phyloP scores from a whole-genome alignment of 2,888 invertebrate species.

The Salticus scenicus region DNA sequence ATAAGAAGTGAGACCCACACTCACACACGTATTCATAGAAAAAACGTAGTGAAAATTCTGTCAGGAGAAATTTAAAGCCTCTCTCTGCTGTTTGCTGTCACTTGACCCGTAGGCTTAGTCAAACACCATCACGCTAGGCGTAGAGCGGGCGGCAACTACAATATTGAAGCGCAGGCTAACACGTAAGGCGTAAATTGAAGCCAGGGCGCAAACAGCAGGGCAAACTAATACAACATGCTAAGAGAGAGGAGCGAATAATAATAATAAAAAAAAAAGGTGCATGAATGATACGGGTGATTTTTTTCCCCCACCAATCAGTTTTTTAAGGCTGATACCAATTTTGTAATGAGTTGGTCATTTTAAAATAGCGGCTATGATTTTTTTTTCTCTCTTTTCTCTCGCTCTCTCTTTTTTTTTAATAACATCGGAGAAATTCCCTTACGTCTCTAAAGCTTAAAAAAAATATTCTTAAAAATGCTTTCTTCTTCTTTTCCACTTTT shows the following conservation, averaged over 20 bases:
- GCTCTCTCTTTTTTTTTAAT: too few species aligned
- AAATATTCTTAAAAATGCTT: too few species aligned
- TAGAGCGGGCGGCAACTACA: conserved; percentile 51
- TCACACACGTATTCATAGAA: neutral
- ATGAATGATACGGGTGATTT: neutral
- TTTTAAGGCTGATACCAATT: too few species aligned
- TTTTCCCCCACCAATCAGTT: too few species aligned
- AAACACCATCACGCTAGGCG: conserved; percentile 61
- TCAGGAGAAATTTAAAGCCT: conserved; percentile 47
- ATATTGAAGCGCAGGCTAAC: conserved; percentile 40
- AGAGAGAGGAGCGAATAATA: neutral
- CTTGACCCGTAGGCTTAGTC: conserved; percentile 66
- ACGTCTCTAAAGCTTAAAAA: too few species aligned
- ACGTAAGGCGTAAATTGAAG: conserved; percentile 56
- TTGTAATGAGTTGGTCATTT: too few species aligned
- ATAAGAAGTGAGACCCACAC: conserved; percentile 14
- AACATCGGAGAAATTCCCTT: too few species aligned
- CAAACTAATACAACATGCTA: conserved; percentile 43
- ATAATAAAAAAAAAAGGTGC: neutral
- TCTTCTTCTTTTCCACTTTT: too few species aligned
- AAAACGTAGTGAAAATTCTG: conserved; percentile 23
- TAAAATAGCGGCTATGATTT: too few species aligned
- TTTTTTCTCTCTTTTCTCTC: too few species aligned
- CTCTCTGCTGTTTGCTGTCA: conserved; percentile 49
- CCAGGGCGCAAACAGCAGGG: conserved; percentile 49